These are phyloP conservation scores for Himalopsyche tibetana DNA, from an alignment of 2,888 invertebrate genomes.

Conservation along the genomic window DNA sequence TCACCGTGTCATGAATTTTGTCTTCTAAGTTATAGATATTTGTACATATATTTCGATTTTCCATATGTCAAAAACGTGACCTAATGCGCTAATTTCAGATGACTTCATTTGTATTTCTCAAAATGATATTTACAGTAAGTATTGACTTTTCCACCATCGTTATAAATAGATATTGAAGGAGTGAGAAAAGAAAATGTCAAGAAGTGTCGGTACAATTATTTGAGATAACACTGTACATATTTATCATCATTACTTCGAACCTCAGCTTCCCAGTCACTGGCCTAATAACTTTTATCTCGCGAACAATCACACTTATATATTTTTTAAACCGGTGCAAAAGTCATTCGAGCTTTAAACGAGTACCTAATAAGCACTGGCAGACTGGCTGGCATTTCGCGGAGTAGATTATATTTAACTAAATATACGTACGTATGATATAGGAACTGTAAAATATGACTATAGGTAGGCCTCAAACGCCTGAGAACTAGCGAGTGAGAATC, in stretches of 20 bases:
- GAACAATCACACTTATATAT: conserved; percentile 3
- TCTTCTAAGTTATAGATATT: too few relatives aligned
- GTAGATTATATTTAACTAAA: not conserved
- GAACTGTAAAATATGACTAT: conserved; percentile 26
- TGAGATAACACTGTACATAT: too few relatives aligned
- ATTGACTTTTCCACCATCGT: too few relatives aligned
- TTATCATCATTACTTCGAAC: not conserved
- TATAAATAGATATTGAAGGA: too few relatives aligned
- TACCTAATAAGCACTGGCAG: conserved; percentile 10
- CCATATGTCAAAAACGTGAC: too few relatives aligned
- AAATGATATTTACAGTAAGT: too few relatives aligned
- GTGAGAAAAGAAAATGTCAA: too few relatives aligned
- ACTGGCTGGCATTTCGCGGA: not conserved
- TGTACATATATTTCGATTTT: too few relatives aligned
- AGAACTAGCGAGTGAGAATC: not conserved
- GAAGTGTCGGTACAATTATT: too few relatives aligned
- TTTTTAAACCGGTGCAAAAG: conserved; percentile 19
- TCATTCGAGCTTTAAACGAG: conserved; percentile 7
- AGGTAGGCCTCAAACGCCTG: not conserved
- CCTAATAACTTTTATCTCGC: not conserved
- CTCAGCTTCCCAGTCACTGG: conserved; percentile 1
- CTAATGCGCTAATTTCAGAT: too few relatives aligned
- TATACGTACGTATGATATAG: not conserved
- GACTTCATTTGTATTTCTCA: too few relatives aligned
- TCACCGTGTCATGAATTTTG: too few relatives aligned